Base-by-base conservation (phyloP, 37 sponge, comb jelly and placozoan species). In the Haliclona indistincta region DNA sequence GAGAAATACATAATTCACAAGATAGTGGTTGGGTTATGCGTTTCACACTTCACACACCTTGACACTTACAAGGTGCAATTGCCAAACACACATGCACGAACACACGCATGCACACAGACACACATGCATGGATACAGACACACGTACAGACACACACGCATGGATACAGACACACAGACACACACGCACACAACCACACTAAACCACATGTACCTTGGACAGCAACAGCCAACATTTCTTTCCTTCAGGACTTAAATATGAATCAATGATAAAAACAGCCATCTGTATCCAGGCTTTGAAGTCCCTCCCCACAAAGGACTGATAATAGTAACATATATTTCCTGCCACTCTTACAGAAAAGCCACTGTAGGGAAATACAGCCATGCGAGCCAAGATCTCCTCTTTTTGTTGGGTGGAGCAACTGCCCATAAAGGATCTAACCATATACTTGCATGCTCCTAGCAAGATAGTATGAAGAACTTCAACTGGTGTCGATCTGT, bases 361-460 rank as follows among this genome's bases (percentile, higher is more conserved):
- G 26, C 81, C 81, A 71, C 73, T 71, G 23, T 26, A 40, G 28
- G 58, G 42, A 60, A 81, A 81, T 5, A 51, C 51, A 5, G 25
- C 26, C 41, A 81, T 8, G 4, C 72, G 62, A 22, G 81, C 66
- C 35, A 49, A 10, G 15, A 81, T 61, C 38, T 81, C 73, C 23
- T 30, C 32, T 54, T 72, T 81, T 13, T 63, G 63, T 47, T 43
- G 15, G 34, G 64, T 22, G 23, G 70, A 55, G 20, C 39, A 17
- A 8, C 34, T 38, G 5, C 41, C 56, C 81, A 81, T 81, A 5
- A 68, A n/a, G 26, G 42, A 25, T 23, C 65, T 20, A 33, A 81
- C n/a, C 51, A 81, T 20, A 64, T 81, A 81, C 64, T 81, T 81
- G 70, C 71, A 81, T 3, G 73, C 43, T 8, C 81, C 81, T 25